These are phyloP conservation scores for Drymodes brunneopygia DNA, from an alignment of 2,113 vertebrate species.

Conservation along the genomic window DNA sequence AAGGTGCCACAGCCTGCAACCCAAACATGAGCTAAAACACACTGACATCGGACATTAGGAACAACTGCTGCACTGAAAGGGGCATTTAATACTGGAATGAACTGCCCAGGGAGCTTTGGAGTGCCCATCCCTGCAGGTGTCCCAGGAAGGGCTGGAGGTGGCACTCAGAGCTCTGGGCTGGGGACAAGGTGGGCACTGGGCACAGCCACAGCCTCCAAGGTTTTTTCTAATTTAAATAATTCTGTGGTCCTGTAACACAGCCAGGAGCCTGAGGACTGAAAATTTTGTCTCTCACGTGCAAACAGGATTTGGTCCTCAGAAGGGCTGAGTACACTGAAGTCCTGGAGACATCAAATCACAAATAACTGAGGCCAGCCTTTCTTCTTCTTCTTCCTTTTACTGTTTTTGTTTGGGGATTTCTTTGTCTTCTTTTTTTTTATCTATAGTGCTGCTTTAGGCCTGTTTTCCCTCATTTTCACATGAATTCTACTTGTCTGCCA, in stretches of 20 bases:
- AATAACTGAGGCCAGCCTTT: neutral
- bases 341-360: neutral
- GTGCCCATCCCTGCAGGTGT: neutral
- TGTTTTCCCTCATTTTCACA: neutral
- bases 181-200: rapidly evolving
- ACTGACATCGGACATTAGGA: rapidly evolving
- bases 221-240: neutral
- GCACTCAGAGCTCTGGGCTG: neutral
- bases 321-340: neutral
- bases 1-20: no score
- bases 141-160: neutral
- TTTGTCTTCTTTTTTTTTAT: neutral
- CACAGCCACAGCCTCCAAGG: neutral
- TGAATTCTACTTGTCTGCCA: neutral
- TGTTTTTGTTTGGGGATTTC: no score
- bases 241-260: neutral
- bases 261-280: neutral
- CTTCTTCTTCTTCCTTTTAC: no score
- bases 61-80: neutral
- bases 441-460: neutral
- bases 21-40: no score
- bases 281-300: neutral
- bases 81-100: neutral
- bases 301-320: neutral
- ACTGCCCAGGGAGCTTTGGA: neutral